Percentiles rank a stretch among this genome's conserved stretches.
phyloP scores from a whole-genome alignment of 2,797 vertebrate species.

The Tragelaphus eurycerus region DNA sequence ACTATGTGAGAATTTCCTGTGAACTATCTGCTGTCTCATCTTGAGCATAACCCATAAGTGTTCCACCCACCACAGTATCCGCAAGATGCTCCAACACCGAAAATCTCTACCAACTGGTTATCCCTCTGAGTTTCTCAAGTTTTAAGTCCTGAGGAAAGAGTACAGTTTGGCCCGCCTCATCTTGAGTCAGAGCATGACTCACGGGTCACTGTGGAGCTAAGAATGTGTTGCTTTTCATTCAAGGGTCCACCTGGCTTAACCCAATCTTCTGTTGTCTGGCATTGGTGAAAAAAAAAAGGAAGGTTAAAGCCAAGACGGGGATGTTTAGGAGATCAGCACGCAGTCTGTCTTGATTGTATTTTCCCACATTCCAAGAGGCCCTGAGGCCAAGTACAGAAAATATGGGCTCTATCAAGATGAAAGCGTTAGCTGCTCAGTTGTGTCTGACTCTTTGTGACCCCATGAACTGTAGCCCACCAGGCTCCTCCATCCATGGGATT shows the following conservation, averaged over 20 bases:
- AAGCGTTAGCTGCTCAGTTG: background rate
- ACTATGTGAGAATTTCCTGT: background rate
- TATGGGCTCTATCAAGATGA: background rate
- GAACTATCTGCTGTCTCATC: background rate
- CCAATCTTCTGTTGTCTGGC: background rate
- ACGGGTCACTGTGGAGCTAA: background rate
- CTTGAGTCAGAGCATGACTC: background rate
- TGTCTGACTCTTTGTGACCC: background rate
- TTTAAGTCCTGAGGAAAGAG: background rate
- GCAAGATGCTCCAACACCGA: background rate
- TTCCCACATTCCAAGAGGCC: background rate
- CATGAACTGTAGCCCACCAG: background rate
- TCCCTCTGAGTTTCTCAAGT: background rate
- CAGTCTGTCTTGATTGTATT: background rate
- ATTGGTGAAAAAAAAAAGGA: background rate
- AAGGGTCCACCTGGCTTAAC: background rate
- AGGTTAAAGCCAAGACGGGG: background rate
- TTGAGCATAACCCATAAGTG: background rate
- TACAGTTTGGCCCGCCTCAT: background rate
- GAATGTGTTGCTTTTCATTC: background rate
- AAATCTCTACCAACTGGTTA: background rate
- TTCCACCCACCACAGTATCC: background rate
- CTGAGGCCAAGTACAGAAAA: background rate
- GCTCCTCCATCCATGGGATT: background rate
- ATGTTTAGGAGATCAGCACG: background rate